Percentiles rank a stretch among this genome's conserved stretches.
These are phyloP conservation scores for Onychostoma macrolepis DNA, from an alignment of 2,113 vertebrate species.

Conservation along the genomic window DNA sequence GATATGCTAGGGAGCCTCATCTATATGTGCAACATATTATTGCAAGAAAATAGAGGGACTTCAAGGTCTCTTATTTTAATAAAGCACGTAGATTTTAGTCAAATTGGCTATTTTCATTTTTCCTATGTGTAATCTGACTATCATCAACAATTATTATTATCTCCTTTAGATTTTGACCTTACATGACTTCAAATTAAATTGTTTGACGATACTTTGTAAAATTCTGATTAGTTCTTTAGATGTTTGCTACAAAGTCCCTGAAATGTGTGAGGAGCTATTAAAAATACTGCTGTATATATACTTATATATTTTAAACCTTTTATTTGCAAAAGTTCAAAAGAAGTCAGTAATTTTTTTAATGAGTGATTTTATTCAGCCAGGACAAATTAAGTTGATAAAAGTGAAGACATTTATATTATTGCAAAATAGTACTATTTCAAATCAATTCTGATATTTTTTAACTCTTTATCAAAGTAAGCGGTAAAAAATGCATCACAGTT, in stretches of 20 bases:
- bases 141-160: conserved; percentile 3
- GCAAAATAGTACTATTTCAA: too few relatives aligned
- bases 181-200: neutral
- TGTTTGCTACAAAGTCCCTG: neutral
- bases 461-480: too few relatives aligned
- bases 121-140: neutral
- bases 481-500: too few relatives aligned
- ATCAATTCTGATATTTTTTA: too few relatives aligned
- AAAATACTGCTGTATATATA: neutral
- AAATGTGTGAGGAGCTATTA: neutral
- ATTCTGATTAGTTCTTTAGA: conserved; percentile 15
- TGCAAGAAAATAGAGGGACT: neutral
- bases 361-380: neutral
- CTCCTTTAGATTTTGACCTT: neutral
- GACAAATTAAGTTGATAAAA: neutral
- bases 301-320: neutral
- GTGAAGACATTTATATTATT: neutral
- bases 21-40: neutral
- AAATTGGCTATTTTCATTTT: neutral
- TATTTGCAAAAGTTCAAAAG: neutral
- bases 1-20: conserved; percentile 3
- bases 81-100: neutral
- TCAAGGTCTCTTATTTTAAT: neutral
- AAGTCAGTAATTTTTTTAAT: neutral
- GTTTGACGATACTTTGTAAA: neutral